Evolutionary conservation across 2,113 vertebrate species (phyloP), one percentile per base, ranked within the genome.

Genomic region (Phylloscopus trochiloides): DNA sequence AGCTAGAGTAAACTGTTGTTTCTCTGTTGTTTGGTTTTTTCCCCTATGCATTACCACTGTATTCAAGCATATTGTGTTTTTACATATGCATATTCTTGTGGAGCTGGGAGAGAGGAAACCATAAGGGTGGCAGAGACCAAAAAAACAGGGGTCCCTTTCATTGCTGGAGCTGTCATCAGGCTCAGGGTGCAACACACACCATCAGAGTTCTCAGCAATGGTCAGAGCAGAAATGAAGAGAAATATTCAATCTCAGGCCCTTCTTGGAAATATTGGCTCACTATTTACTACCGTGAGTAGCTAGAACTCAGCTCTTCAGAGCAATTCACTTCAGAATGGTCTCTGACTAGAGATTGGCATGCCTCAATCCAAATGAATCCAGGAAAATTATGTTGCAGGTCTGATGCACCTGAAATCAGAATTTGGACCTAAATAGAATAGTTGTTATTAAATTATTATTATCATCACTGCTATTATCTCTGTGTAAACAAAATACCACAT

Each of bases 401-500:
- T 48, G 45, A 52, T 74, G 31, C 50, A 79, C 42, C 22, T 42
- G 36, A 91, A 88, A 79, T 62, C n/a, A 58, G 36, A 91, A 86
- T 81, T 75, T 67, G 47, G 57, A 85, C 77, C 31, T 81, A 74
- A 67, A 67, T 12, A n/a, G 28, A 76, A 61, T 3, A 34, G 18
- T 45, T 67, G 36, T 24, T 86, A 86, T 79, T 79, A 91, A 85
- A 68, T 71, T 86, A 92, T 77, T 66, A 79, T 74, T 38, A 74
- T 47, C n/a, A 52, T 54, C 31, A 28, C 6, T 70, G 20, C 16
- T 67, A 42, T 86, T 95, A 94, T 89, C 88, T 84, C 62, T 87
- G 0, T 84, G 29, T 90, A 95, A 96, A 92, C 86, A 96, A 96
- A 96, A 87, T 86, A 86, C 86, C 74, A 52, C 66, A 96, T 92